Evolutionary conservation across 2,888 invertebrate genomes (phyloP), one percentile per base, ranked within the genome.

Genomic region (Andrena chrysosceles): DNA sequence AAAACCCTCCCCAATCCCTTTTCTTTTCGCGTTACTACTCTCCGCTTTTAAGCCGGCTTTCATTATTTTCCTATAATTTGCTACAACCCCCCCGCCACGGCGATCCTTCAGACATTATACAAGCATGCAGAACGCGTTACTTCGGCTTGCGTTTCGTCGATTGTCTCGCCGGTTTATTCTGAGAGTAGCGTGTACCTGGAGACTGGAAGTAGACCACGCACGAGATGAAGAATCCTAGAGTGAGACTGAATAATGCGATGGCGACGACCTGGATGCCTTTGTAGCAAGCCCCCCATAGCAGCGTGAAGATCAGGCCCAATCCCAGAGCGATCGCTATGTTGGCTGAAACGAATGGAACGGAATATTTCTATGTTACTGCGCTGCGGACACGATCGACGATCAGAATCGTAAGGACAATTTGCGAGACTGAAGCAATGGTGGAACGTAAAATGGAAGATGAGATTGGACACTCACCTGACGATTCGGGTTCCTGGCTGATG

Each of bases 151-250:
- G 66, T 83, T 86, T 70, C 68, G 20, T 20, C 75, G 78, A 69
- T 77, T 77, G 68, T 66, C 83, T 67, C 80, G 67, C 84, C 78
- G 77, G 54, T 69, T 31, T 23, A 10, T 20, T 33, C 35, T 16
- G n/a, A 31, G 1, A 16, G 35, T n/a, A 13, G 33, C 26, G 49
- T 63, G 52, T 92, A 97, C 97, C 96, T 93, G 96, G 95, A 59
- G 95, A 93, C 35, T 94, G 94, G 87, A 95, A 96, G 90, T 96
- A 96, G 49, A 95, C 87, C 10, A 95, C 92, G 16, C 96, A 95
- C 1, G 96, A 95, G 7, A 96, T 87, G 64, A 97, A 90, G 89
- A 96, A 96, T 2, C 97, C 97, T 10, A 96, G 93, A 62, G 96
- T 95, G 42, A 96, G 87, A 33, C 96, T 95, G 10, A 95, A 94